phyloP scores from a whole-genome alignment of 2,113 vertebrate species.

The Pelecanoides urinatrix region DNA sequence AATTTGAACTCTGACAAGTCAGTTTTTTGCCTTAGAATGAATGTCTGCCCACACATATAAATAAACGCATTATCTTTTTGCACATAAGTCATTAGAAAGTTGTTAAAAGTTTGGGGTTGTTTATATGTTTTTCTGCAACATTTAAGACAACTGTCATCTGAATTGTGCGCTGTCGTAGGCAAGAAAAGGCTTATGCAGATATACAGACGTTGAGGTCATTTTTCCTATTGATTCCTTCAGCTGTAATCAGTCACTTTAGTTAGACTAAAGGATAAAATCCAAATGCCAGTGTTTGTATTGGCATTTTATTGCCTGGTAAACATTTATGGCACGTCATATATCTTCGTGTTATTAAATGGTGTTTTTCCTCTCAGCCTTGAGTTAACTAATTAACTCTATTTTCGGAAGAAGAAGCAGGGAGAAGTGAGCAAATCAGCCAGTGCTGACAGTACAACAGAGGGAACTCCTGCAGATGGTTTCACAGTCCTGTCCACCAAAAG shows the following conservation, averaged over 20 bases:
- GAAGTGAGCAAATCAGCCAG: constrained; percentile 94
- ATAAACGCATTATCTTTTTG: not conserved
- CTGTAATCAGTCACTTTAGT: not conserved
- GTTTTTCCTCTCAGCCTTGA: not conserved
- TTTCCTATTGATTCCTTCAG: not conserved
- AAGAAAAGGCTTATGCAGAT: not conserved
- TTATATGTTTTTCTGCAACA: not conserved
- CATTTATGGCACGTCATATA: not conserved
- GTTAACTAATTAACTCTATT: constrained; percentile 49
- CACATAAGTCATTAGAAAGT: not conserved
- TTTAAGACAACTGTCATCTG: not conserved
- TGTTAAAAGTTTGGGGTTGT: not conserved
- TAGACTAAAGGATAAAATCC: not conserved
- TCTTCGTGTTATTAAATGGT: not conserved
- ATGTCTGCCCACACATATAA: not conserved
- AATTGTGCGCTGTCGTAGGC: rapidly evolving
- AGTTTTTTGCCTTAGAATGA: not conserved
- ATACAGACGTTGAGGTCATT: not conserved
- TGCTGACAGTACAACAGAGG: constrained; percentile 95
- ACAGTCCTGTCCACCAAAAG: constrained; percentile 97
- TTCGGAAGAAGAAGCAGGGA: constrained; percentile 86
- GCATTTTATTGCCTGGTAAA: not conserved
- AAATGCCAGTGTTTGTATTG: not conserved
- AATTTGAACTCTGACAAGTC: not conserved
- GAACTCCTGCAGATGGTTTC: constrained; percentile 88